Conservation (phyloP, 2,113 vertebrate species). For the Barbus barbus region DNA sequence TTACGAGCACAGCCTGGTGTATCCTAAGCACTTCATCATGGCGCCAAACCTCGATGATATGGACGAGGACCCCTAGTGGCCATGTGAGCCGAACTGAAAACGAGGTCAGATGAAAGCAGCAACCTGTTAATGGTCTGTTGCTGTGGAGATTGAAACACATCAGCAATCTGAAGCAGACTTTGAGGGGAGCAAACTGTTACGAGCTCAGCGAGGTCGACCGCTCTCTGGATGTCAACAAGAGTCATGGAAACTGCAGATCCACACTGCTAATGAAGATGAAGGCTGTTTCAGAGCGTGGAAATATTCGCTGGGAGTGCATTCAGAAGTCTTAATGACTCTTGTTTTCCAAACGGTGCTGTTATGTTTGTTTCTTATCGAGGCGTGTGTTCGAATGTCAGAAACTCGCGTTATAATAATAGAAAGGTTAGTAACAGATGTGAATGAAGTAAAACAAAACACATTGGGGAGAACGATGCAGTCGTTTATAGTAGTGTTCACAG, state of each 20-base stretch:
- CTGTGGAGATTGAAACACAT: constrained; percentile 29
- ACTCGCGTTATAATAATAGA: neutral
- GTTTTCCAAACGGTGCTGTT: constrained; percentile 31
- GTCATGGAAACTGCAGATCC: constrained; percentile 1
- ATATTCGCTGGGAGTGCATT: neutral
- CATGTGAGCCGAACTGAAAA: neutral
- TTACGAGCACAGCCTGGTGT: constrained; percentile 83
- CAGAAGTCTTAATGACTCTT: constrained; percentile 24
- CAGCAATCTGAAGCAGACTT: neutral
- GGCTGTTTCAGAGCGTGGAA: neutral
- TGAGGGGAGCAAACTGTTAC: neutral
- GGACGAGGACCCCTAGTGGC: constrained; percentile 92
- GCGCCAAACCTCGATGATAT: constrained; percentile 96
- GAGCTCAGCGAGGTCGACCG: too few species aligned
- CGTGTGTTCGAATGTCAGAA: neutral
- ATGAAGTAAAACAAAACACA: neutral
- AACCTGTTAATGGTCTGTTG: constrained; percentile 33
- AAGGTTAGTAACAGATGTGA: constrained; percentile 7
- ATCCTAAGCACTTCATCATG: constrained; percentile 98
- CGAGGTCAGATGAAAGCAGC: constrained; percentile 12
- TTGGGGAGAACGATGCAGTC: neutral
- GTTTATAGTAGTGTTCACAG: constrained; percentile 9
- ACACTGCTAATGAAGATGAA: neutral
- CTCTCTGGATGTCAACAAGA: constrained; percentile 3
- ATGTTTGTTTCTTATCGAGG: neutral